Percentiles rank a stretch among this genome's conserved stretches.
These are phyloP conservation scores for Plodia interpunctella DNA, from an alignment of 1,140 invertebrate species.

Conservation along the genomic window DNA sequence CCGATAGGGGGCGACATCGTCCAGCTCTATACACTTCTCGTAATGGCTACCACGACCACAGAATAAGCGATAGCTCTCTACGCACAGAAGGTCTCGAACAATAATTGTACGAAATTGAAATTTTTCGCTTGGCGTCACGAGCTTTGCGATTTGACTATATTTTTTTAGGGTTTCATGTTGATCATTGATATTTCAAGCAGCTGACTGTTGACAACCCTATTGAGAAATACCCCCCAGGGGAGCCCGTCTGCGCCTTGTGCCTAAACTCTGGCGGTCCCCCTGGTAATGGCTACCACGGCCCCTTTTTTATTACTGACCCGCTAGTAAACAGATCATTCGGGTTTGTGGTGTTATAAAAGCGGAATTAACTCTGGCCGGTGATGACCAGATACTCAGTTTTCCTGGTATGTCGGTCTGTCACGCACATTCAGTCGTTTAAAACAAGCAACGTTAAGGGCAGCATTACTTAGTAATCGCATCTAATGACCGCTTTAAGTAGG, in stretches of 20 bases:
- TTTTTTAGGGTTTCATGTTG: too few relatives aligned
- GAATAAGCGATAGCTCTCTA: too few relatives aligned
- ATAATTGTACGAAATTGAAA: too few relatives aligned
- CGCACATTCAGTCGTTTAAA: slow-evolving; percentile 41
- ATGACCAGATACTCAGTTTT: slow-evolving; percentile 59
- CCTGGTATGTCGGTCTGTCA: slow-evolving; percentile 42
- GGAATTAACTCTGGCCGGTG: slow-evolving; percentile 70
- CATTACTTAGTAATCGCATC: slow-evolving; percentile 20
- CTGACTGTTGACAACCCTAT: too few relatives aligned
- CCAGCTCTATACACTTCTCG: slow-evolving; percentile 53
- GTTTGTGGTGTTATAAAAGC: slow-evolving; percentile 76
- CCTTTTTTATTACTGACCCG: slow-evolving; percentile 75
- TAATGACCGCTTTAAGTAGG: slow-evolving; percentile 22
- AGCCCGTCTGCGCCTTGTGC: too few relatives aligned
- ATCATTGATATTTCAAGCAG: too few relatives aligned
- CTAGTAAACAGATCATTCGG: slow-evolving; percentile 76
- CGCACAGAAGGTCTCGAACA: too few relatives aligned
- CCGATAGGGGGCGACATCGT: slow-evolving; percentile 70
- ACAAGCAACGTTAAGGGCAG: slow-evolving; percentile 20
- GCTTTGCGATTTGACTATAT: too few relatives aligned
- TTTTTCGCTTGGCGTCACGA: too few relatives aligned
- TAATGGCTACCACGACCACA: slow-evolving; percentile 68
- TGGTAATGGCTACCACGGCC: slow-evolving; percentile 69
- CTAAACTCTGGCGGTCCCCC: too few relatives aligned
- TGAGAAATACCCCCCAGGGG: too few relatives aligned